Percentiles rank a stretch among this genome's conserved stretches.
phyloP scores from a whole-genome alignment of 1,140 invertebrate genomes.

The Tetranychus urticae region DNA sequence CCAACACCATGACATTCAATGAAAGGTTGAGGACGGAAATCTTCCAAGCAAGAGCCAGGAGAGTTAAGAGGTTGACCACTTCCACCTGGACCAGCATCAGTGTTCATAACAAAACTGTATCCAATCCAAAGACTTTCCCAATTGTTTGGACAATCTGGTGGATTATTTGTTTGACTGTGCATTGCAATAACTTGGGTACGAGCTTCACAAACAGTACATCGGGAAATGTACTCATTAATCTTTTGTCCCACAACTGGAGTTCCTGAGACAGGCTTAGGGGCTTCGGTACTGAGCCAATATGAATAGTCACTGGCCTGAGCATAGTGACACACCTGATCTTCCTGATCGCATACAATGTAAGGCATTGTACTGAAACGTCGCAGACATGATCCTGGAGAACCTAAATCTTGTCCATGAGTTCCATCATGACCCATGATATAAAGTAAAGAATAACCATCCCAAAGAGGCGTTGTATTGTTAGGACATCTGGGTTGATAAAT shows the following conservation, averaged over 20 bases:
- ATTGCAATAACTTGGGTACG: constrained; percentile 60
- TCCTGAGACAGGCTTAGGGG: constrained; percentile 65
- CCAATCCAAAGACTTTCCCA: constrained; percentile 74
- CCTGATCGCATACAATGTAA: constrained; percentile 84
- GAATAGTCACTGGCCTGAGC: constrained; percentile 83
- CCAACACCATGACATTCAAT: constrained; percentile 83
- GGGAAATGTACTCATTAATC: constrained; percentile 66
- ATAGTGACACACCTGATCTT: constrained; percentile 81
- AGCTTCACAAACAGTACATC: constrained; percentile 72
- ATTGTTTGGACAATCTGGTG: constrained; percentile 56
- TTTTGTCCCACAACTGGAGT: constrained; percentile 53
- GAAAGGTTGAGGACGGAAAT: constrained; percentile 65
- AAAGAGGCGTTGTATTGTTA: constrained; percentile 48
- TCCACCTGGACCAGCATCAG: constrained; percentile 61
- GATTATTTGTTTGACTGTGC: constrained; percentile 59
- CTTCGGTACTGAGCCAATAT: constrained; percentile 85
- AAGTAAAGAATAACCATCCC: constrained; percentile 85
- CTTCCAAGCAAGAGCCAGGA: constrained; percentile 72
- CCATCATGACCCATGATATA: constrained; percentile 72
- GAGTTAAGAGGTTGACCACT: constrained; percentile 68
- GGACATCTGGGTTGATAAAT: constrained; percentile 68
- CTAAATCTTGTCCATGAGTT: constrained; percentile 79
- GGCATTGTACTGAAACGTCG: constrained; percentile 89
- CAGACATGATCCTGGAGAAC: constrained; percentile 62
- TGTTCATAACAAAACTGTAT: constrained; percentile 82